Evolutionary conservation across 2,888 invertebrate species (phyloP), one percentile per base, ranked within the genome.

Genomic region (Monoplex corrugatus): DNA sequence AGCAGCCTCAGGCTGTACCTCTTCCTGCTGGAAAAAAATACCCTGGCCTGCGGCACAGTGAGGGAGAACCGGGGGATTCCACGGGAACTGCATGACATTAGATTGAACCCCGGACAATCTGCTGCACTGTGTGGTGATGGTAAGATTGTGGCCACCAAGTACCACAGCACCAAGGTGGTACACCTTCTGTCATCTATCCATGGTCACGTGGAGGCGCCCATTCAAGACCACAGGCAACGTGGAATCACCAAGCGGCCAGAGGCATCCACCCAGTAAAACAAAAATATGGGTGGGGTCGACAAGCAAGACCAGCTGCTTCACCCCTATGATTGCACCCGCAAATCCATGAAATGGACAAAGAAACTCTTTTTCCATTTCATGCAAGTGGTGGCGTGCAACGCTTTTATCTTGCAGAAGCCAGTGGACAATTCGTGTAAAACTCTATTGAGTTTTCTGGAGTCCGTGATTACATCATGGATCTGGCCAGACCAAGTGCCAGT

Each of bases 221-320:
- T 75, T 38, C 38, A 16, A 83, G 35, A 91, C 85, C 19, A 80
- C 84, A n/a, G 43, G 82, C 28, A 72, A 68, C 28, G 89, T 91
- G 43, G 50, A 87, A 44, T 40, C 75, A 87, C 32, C 35, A 43
- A 43, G 43, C 89, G 90, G 84, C 92, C 92, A 5, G 35, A 38
- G 5, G 87, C 86, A 43, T 85, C 91, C 43, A 57, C 89, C 13
- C 82, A 90, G 28, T 93, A 91, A 80, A 90, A 89, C 68, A 57
- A 75, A 80, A 57, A 89, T 57, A 92, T 92, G 92, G 92, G 92
- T 78, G 91, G 91, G 19, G 91, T 92, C 38, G 92, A 92, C 83
- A 45, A 86, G 0, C 89, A 89, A 19, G 92, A 92, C 78, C 92
- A 92, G 89, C 78, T 92, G 3, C 72, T 72, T 19, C 57, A 88